Base-by-base conservation (phyloP, 2,888 invertebrate species). In the Apantesis nais region DNA sequence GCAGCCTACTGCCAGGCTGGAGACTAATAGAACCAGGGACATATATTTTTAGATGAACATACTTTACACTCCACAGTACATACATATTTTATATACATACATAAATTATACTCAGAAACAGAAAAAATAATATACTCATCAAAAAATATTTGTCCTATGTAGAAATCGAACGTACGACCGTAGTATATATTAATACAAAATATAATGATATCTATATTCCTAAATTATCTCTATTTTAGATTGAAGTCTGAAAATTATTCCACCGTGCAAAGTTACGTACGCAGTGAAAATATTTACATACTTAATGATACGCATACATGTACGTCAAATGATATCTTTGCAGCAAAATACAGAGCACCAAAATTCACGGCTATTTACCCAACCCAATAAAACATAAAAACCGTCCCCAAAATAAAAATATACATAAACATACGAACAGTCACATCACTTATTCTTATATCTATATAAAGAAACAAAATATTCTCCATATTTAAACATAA, bases 361-460 rank as follows among this genome's bases (percentile, higher is more conserved):
- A 72, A 74, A 73, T 76, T 72, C 74, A 77, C 74, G 65, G 74
- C 68, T 70, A 71, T 70, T 68, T 66, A 71, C 66, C 72, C 72
- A 62, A 71, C 64, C 73, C 70, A 83, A 84, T 83, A 85, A 83
- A 77, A 85, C 78, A 82, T 81, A 81, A 82, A 83, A 75, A 71
- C 67, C 11, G 65, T 70, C 65, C 67, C 67, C 1, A 62, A 73
- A 78, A 84, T 78, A 84, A 80, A 79, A 81, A 75, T 60, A 75
- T 71, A 80, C 75, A 72, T 70, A 76, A 75, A 75, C 64, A 73
- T 73, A 82, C 73, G 70, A 72, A 78, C 73, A 75, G 63, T 37
- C 72, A 72, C 66, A 72, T 74, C 72, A 52, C 72, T 80, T 73
- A 73, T 78, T 81, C 76, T 75, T 75, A 74, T 73, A 72, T 73